phyloP scores from a whole-genome alignment of 2,888 invertebrate species.

The Apotomis betuletana region DNA sequence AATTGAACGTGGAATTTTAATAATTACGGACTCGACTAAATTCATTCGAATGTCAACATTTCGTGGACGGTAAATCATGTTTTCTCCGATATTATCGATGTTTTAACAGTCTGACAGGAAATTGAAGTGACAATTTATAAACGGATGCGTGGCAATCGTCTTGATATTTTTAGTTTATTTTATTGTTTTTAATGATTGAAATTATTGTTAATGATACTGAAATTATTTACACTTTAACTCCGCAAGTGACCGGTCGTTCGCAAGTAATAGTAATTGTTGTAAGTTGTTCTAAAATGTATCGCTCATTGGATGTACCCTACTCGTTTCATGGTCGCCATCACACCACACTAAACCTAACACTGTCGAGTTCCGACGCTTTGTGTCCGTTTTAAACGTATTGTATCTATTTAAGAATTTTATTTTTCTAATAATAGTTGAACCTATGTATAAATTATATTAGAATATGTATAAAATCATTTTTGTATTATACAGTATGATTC shows the following conservation, averaged over 20 bases:
- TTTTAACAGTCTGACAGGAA: not conserved
- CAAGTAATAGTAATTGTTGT: no score
- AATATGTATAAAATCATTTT: slow-evolving; percentile 23
- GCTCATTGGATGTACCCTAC: not conserved
- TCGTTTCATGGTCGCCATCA: not conserved
- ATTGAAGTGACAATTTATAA: not conserved
- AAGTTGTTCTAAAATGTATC: not conserved
- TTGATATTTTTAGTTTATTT: not conserved
- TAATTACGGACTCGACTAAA: not conserved
- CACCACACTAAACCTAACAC: not conserved
- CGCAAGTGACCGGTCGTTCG: no score
- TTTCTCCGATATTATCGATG: not conserved
- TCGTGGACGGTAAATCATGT: not conserved
- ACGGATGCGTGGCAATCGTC: not conserved
- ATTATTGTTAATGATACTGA: not conserved
- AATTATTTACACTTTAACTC: no score
- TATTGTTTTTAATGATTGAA: not conserved
- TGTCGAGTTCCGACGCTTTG: slow-evolving; percentile 8
- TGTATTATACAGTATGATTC: slow-evolving; percentile 33
- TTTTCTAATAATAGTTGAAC: slow-evolving; percentile 29
- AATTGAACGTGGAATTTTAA: not conserved
- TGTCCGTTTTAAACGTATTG: slow-evolving; percentile 20
- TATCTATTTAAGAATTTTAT: slow-evolving; percentile 35
- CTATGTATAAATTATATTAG: slow-evolving; percentile 31
- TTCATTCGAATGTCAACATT: slow-evolving; percentile 8